Conservation (phyloP, 2,797 vertebrate species). For the Synanceia verrucosa region DNA sequence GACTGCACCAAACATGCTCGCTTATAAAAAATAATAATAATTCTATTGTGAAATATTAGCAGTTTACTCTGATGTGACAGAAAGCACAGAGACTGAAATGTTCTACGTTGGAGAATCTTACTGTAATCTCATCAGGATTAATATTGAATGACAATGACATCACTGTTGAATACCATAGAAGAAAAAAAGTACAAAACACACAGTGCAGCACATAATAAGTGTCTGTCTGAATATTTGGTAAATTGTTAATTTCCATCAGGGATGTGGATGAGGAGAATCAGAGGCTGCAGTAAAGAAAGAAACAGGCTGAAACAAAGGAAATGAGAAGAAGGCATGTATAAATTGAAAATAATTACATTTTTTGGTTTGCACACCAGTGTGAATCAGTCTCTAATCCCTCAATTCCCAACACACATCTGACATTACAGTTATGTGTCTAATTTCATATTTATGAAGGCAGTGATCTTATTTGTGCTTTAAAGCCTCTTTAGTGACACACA, state of each 20-base stretch:
- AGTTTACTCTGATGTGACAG: neutral
- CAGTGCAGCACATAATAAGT: neutral
- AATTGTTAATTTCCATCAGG: conserved; percentile 14
- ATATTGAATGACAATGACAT: conserved; percentile 2
- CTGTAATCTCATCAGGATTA: neutral
- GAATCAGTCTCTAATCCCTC: neutral
- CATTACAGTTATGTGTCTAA: neutral
- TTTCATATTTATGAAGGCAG: neutral
- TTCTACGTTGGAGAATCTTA: neutral
- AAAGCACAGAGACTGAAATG: neutral
- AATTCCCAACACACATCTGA: neutral
- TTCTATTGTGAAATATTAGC: conserved; percentile 1
- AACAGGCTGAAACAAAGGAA: neutral
- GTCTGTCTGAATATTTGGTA: neutral
- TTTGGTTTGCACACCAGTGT: neutral
- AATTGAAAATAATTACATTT: neutral
- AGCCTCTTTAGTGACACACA: neutral
- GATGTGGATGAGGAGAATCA: conserved; percentile 5
- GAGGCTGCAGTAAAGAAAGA: conserved; percentile 1
- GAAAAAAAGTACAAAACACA: neutral
- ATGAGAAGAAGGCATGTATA: neutral
- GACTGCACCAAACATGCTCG: conserved; percentile 52
- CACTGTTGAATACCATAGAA: neutral
- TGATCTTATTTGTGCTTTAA: neutral
- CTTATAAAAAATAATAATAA: conserved; percentile 26